Evolutionary conservation across 1,140 invertebrate genomes (phyloP).

Genomic region (Trichonephila clavipes): DNA sequence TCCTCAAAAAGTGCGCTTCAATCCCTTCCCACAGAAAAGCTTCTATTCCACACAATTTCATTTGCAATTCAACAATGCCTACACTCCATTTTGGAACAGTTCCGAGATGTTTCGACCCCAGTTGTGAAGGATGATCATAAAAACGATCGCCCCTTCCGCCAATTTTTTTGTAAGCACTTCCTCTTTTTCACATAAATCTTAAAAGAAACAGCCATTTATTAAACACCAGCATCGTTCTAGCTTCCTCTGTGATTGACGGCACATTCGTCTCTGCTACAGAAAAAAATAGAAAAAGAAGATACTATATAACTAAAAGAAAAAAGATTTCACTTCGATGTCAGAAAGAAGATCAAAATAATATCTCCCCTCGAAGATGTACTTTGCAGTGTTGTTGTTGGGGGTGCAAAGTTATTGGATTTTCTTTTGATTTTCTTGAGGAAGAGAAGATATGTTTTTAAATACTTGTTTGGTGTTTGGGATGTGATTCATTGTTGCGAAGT

Average conservation of each 20-base stretch:
- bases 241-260: background rate
- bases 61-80: constrained; percentile 40
- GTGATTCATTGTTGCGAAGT: background rate
- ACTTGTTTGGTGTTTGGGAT: background rate
- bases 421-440: background rate
- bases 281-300: background rate
- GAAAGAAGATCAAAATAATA: constrained; percentile 6
- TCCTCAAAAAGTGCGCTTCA: background rate
- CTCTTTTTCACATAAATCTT: background rate
- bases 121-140: constrained; percentile 29
- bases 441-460: background rate
- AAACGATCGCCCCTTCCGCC: background rate
- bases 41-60: background rate
- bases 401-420: constrained; percentile 38
- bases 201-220: background rate
- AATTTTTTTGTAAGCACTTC: background rate
- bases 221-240: background rate
- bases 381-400: background rate
- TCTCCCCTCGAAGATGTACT: background rate
- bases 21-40: background rate
- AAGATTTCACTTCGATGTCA: background rate
- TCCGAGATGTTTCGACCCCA: background rate
- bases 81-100: background rate
- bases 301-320: background rate
- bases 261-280: background rate